Base-by-base conservation (phyloP, 2,888 invertebrate genomes). In the Mesorhabditis sp. region DNA sequence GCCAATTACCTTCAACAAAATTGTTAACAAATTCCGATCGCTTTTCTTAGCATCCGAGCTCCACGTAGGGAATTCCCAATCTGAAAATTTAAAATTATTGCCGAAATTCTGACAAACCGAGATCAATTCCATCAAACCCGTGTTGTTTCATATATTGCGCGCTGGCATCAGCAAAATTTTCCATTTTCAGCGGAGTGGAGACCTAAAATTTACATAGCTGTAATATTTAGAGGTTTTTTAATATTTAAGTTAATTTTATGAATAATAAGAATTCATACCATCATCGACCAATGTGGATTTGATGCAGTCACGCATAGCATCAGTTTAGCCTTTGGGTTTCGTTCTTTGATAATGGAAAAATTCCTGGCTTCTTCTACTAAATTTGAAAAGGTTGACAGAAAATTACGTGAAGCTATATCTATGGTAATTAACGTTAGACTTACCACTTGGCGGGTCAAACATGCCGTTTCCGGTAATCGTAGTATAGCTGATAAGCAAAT, bases 11-110 rank as follows among this genome's bases (percentile, higher is more conserved):
- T 74, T 73, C 13, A 82, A 65, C 43, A 81, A 69, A 0, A 5
- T 45, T 1, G 67, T 67, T n/a, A 83, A 76, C 5, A 76, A 70
- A 4, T 69, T 5, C 13, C 65, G 70, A 68, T 83, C 83, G 4
- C 69, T 68, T 7, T 63, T 67, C 43, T 72, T 69, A 4, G 78
- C 80, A 68, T 79, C 80, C 2, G 62, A n/a, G 66, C 80, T 81
- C 81, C 81, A 84, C 7, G 70, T 75, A 0, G 84, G 84, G 67
- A 84, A 84, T 66, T 84, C 84, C 84, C 84, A 84, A 68, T 84
- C 84, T 50, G n/a, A 50, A 50, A 50, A 50, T 50, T 50, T 50
- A 2, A 50, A n/a, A 50, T n/a, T 50, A 13, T 50, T 50, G 7
- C 7, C n/a, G 7, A 10, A 13, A 13, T 50, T 50, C 58, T 13